Evolutionary conservation across 1,140 invertebrate genomes (phyloP).

Genomic region (Anastrepha obliqua): DNA sequence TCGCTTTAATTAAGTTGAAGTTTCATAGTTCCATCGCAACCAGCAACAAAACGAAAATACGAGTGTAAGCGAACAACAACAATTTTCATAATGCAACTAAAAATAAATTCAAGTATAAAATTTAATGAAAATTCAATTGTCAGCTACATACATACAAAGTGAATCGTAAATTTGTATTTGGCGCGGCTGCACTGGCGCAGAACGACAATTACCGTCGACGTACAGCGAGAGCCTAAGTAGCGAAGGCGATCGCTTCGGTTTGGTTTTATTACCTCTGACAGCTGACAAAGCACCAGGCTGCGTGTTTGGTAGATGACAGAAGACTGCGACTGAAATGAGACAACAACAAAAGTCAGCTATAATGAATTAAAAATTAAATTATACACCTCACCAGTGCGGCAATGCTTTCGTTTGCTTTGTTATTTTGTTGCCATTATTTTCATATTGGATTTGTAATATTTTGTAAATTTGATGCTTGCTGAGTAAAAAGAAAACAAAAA

Average conservation of each 20-base stretch:
- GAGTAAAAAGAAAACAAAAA: no score
- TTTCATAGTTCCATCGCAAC: neutral
- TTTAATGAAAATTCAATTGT: conserved; percentile 9
- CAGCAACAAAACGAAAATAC: neutral
- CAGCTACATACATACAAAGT: neutral
- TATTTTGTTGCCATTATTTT: neutral
- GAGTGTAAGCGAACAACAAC: no score
- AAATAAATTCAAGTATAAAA: conserved; percentile 39
- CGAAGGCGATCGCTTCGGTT: neutral
- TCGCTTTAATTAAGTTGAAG: conserved; percentile 25
- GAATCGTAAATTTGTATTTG: neutral
- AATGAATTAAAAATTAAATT: neutral
- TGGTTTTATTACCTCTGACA: neutral
- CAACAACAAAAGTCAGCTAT: neutral
- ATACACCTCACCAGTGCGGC: neutral
- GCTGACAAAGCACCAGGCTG: neutral
- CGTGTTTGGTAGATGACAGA: neutral
- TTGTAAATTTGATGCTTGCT: no score
- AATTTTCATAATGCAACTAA: neutral
- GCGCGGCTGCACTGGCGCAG: neutral
- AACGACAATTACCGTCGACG: neutral
- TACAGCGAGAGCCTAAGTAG: neutral
- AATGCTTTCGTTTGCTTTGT: neutral
- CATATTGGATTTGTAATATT: neutral
- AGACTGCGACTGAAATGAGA: neutral